Evolutionary conservation across 2,797 vertebrate genomes (phyloP).

Genomic region (Mus spretus): DNA sequence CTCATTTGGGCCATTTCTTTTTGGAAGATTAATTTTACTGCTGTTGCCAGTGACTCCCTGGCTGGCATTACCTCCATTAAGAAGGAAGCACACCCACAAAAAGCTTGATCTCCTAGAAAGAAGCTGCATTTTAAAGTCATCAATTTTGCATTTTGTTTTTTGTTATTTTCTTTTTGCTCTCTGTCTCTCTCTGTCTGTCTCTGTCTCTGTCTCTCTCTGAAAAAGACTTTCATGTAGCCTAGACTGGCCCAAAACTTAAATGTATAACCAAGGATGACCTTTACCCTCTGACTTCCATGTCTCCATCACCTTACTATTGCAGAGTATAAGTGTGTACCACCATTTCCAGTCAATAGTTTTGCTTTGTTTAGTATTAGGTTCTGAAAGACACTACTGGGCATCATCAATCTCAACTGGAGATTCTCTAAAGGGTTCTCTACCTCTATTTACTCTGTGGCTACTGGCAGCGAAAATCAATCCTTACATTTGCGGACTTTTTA

Average conservation of each 20-base stretch:
- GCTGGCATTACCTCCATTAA: background rate
- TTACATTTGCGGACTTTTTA: background rate
- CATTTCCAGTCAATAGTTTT: background rate
- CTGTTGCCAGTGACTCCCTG: background rate
- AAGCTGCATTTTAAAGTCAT: conserved; percentile 12
- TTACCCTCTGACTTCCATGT: background rate
- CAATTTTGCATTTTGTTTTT: conserved; percentile 6
- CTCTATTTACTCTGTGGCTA: conserved; percentile 31
- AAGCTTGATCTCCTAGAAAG: background rate
- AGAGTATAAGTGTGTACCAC: background rate
- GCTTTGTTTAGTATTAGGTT: conserved; percentile 51
- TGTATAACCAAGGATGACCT: background rate
- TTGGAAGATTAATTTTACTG: background rate
- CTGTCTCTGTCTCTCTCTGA: background rate
- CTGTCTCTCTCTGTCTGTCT: background rate
- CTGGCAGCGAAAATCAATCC: conserved; percentile 1
- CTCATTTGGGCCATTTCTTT: background rate
- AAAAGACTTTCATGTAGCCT: background rate
- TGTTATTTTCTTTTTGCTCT: background rate
- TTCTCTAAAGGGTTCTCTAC: background rate
- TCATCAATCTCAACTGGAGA: background rate
- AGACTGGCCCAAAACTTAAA: background rate
- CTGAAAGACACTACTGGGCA: background rate
- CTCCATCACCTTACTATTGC: background rate
- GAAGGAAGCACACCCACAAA: background rate